Conservation (phyloP, 1,140 invertebrate species). For the Paralvinella palmiformis region DNA sequence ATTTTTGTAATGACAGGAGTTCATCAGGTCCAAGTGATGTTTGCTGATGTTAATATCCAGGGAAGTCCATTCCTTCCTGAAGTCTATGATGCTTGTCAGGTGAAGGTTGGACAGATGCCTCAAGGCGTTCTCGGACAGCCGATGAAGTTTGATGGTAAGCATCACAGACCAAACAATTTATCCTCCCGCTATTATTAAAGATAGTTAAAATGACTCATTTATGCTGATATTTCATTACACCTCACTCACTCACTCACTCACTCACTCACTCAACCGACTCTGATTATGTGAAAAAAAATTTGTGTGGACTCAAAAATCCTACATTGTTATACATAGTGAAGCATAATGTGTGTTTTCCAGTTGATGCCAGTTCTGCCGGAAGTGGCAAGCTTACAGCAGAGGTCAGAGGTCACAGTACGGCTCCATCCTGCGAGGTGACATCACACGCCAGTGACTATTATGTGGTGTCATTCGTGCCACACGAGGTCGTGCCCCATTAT, state of each 20-base stretch:
- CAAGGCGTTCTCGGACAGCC: constrained; percentile 51
- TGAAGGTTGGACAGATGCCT: constrained; percentile 45
- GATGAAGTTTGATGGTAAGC: constrained; percentile 44
- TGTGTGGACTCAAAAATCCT: no score
- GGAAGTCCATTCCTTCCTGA: constrained; percentile 92
- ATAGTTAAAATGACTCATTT: no score
- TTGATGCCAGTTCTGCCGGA: constrained; percentile 94
- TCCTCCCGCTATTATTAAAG: no score
- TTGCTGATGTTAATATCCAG: constrained; percentile 77
- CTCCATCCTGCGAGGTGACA: constrained; percentile 9
- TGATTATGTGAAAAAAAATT: no score
- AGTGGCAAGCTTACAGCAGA: constrained; percentile 97
- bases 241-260: no score
- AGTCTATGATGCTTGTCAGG: constrained; percentile 78
- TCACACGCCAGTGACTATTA: constrained; percentile 28
- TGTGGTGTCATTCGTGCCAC: constrained; percentile 40
- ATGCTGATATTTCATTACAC: no score
- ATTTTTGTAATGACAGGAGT: no score
- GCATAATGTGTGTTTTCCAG: no score
- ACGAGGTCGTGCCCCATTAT: constrained; percentile 43
- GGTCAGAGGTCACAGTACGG: constrained; percentile 61
- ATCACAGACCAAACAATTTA: constrained; percentile 18
- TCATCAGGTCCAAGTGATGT: constrained; percentile 73
- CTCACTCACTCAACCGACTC: no score
- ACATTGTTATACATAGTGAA: no score